These are phyloP conservation scores for Venustoraphidia nigricollis DNA, from an alignment of 2,888 invertebrate genomes.

Conservation along the genomic window DNA sequence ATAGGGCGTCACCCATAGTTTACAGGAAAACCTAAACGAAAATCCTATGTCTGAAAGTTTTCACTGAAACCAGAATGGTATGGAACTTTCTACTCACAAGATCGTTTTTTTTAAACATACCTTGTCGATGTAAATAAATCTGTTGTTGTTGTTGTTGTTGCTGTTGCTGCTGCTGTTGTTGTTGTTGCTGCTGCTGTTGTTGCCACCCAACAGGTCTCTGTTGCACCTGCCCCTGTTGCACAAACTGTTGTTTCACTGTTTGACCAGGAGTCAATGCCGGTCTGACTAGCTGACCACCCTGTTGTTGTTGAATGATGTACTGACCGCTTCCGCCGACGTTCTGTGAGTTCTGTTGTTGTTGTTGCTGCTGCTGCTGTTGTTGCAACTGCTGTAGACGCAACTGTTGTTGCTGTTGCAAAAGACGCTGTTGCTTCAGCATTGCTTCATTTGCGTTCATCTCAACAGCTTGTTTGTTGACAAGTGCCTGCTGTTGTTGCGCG, in stretches of 20 bases:
- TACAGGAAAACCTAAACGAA: too few relatives aligned
- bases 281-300: not conserved
- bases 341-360: constrained; percentile 24
- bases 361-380: constrained; percentile 20
- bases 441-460: constrained; percentile 8
- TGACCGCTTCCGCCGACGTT: constrained; percentile 24
- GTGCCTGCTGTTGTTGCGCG: constrained; percentile 19
- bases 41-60: too few relatives aligned
- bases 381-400: constrained; percentile 23
- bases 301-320: constrained; percentile 22
- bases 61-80: too few relatives aligned
- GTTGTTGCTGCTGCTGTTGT: constrained; percentile 26
- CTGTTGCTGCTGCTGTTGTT: constrained; percentile 20
- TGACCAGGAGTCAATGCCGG: too few relatives aligned
- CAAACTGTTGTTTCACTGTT: constrained; percentile 10
- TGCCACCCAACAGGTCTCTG: constrained; percentile 16
- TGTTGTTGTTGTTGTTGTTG: constrained; percentile 23
- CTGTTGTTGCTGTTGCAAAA: constrained; percentile 23
- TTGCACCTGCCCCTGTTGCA: constrained; percentile 10
- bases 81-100: too few relatives aligned
- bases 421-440: constrained; percentile 16
- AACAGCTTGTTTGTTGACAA: constrained; percentile 26
- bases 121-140: constrained; percentile 1
- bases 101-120: not conserved
- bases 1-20: too few relatives aligned